Evolutionary conservation across 1,140 invertebrate species (phyloP), one percentile per base, ranked within the genome.

Genomic region (Drosophila novamexicana): DNA sequence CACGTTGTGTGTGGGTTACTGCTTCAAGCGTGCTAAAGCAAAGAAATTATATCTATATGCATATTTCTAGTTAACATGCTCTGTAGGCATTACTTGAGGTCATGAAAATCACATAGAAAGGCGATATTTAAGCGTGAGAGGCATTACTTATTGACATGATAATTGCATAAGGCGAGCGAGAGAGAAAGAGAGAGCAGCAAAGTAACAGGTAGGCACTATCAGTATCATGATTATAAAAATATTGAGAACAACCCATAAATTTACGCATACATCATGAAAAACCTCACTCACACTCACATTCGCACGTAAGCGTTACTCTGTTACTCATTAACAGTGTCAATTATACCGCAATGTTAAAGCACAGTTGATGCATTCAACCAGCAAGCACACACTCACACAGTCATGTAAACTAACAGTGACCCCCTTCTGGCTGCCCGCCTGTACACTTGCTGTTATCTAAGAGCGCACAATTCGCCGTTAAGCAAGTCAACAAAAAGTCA

Each of bases 401-500:
- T 5, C 29, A 40, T 34, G 40, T 7, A 52, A 69, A 53, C 8
- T 63, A 63, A 70, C 58, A 63, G 49, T 36, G 50, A 56, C 52
- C 66, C 53, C 49, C 50, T n/a, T 34, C n/a, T 47, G 42, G 0
- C 34, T 6, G 37, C 45, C 71, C 59, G 75, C 69, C 59, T 42
- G 59, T 34, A 45, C 44, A 40, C 66, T 71, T 61, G 59, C 44
- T 22, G 59, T 62, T 62, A 62, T 49, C 59, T 49, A 62, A 62
- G 45, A 62, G 72, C 36, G 45, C 14, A 36, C 14, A 54, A 58
- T 39, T 52, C 53, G 63, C 62, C 37, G 61, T 76, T 65, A 84
- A 72, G 67, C 75, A 84, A 76, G 59, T 63, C 66, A 84, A 76
- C 63, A 67, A 67, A 75, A 75, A 53, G 16, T 18, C 39, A 32